Evolutionary conservation across 2,797 vertebrate genomes (phyloP).

Genomic region (Vireo griseus): DNA sequence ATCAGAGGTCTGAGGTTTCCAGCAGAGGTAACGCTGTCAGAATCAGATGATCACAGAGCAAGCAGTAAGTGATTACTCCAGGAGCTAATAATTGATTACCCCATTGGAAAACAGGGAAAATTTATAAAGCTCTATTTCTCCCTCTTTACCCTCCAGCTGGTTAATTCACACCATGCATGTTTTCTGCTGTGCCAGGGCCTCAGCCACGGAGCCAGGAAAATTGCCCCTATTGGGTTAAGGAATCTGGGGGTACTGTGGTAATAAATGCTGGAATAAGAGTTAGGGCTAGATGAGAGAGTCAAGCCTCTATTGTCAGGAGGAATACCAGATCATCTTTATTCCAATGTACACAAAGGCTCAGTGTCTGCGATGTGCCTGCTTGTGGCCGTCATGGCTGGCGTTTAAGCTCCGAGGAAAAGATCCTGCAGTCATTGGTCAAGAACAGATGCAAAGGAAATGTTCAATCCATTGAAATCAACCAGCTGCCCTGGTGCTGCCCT

Average conservation of each 20-base stretch:
- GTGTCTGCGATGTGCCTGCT: background rate
- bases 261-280: background rate
- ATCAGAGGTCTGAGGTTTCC: conserved; percentile 58
- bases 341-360: background rate
- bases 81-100: conserved; percentile 11
- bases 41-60: conserved; percentile 36
- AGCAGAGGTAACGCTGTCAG: conserved; percentile 20
- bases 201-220: background rate
- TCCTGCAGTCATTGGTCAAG: background rate
- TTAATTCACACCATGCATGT: background rate
- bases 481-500: background rate
- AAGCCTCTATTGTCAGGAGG: background rate
- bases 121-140: background rate
- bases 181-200: background rate
- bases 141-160: background rate
- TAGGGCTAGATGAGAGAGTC: background rate
- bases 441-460: background rate
- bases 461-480: background rate
- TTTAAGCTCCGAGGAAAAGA: background rate
- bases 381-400: fast-evolving
- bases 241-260: background rate
- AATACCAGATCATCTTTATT: background rate
- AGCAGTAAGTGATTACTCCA: background rate
- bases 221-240: background rate
- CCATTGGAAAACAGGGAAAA: background rate